Percentiles rank a stretch among this genome's conserved stretches.
phyloP scores from a whole-genome alignment of 1,140 invertebrate species.

The Daktulosphaira vitifoliae region DNA sequence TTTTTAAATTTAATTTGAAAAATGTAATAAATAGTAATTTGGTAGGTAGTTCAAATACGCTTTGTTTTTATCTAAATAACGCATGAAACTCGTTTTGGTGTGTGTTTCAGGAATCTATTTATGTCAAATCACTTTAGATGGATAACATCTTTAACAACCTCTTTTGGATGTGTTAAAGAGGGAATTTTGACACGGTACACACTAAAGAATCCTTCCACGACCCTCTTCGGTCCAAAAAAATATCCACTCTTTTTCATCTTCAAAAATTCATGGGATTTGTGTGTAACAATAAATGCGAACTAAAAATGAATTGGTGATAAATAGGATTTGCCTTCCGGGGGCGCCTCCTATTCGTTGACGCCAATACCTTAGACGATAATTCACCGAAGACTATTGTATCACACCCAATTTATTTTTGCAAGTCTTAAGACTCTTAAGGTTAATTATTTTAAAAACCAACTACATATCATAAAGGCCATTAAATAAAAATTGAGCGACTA shows the following conservation, averaged over 20 bases:
- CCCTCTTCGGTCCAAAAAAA: not conserved
- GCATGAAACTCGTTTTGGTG: not conserved
- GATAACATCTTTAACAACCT: constrained; percentile 32
- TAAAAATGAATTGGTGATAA: constrained; percentile 20
- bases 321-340: constrained; percentile 19
- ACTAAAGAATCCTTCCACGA: not conserved
- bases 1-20: too few relatives aligned
- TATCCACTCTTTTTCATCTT: not conserved
- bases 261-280: not conserved
- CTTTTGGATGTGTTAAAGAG: constrained; percentile 30
- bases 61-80: constrained; percentile 1
- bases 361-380: not conserved
- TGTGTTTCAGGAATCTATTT: constrained; percentile 10
- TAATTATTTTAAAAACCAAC: too few relatives aligned
- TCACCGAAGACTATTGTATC: too few relatives aligned
- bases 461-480: too few relatives aligned
- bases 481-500: too few relatives aligned
- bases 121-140: constrained; percentile 27
- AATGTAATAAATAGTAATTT: too few relatives aligned
- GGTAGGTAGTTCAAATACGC: not conserved
- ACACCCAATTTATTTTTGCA: too few relatives aligned
- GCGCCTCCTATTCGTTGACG: not conserved
- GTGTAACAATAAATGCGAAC: constrained; percentile 12
- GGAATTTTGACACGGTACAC: constrained; percentile 22
- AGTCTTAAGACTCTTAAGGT: too few relatives aligned